Conservation (phyloP, 2,888 invertebrate genomes). For the Ligdia adustata region DNA sequence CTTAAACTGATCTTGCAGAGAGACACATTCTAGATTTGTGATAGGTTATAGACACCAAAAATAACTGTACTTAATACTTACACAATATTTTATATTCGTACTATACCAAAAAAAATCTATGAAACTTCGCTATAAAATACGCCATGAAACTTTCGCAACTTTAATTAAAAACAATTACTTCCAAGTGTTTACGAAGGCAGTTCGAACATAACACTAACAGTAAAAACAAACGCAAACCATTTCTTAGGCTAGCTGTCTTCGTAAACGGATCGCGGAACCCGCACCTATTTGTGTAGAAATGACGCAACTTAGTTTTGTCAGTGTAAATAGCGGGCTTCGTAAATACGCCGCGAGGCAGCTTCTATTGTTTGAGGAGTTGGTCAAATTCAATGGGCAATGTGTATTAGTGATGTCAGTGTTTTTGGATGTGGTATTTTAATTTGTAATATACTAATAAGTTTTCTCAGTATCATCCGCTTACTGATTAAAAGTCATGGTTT, state of each 20-base stretch:
- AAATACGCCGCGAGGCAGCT: conserved; percentile 65
- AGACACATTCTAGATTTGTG: no score
- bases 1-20: no score
- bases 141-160: conserved; percentile 3
- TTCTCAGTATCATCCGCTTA: no score
- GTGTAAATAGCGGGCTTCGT: conserved; percentile 56
- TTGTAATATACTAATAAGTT: no score
- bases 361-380: conserved; percentile 57
- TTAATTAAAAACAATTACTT: conserved; percentile 20
- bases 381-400: conserved; percentile 21
- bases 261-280: conserved; percentile 34
- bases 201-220: conserved; percentile 16
- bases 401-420: neutral
- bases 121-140: no score
- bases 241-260: conserved; percentile 19
- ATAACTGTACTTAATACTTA: no score
- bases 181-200: conserved; percentile 7
- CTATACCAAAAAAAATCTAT: no score
- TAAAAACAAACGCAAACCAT: conserved; percentile 16
- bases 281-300: conserved; percentile 29
- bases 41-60: no score
- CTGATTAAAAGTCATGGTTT: no score
- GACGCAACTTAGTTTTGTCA: conserved; percentile 56
- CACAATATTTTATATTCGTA: no score
- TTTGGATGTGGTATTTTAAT: neutral